Evolutionary conservation across 2,797 vertebrate species (phyloP), one percentile per base, ranked within the genome.

Genomic region (Erethizon dorsatum): DNA sequence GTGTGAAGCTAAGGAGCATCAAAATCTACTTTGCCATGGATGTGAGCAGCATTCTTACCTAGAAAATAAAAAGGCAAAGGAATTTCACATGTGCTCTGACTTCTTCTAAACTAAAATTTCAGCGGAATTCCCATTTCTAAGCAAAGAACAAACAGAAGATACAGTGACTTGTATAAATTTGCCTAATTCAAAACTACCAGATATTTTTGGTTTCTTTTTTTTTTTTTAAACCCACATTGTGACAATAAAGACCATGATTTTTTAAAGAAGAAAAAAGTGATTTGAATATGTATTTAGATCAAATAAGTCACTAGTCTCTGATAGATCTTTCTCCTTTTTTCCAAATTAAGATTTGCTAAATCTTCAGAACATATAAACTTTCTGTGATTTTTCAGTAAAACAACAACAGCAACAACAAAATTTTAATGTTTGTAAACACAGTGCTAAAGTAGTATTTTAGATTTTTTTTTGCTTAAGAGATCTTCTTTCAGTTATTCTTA

Each of bases 401-500:
- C 73, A 93, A 96, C 91, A 88, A 97, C 83, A 65, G 96, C 84
- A 88, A 33, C 63, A n/a, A 67, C 33, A 9, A 88, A 63, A 75
- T 1, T 95, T 97, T 86, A 54, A 59, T 97, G 97, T 75, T 93
- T 97, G 47, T 47, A 79, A 96, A 78, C 14, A 80, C 11, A n/a
- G 63, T 83, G 18, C 13, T 0, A 3, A 82, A 96, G 69, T 67
- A 96, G 95, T 75, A 97, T 75, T 56, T 96, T 61, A 50, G 31
- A 8, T 83, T 12, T 73, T 93, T n/a, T 65, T 67, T 69, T 90
- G 11, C n/a, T 63, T 69, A 83, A 92, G 67, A 83, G 31, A 83
- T 83, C 78, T 95, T 82, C 69, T 94, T 94, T 94, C 97, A 97
- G 95, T 50, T 93, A 96, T 98, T 96, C 90, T 95, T 93, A 97